Percentiles rank a stretch among this genome's conserved stretches.
Conservation (phyloP, 2,888 invertebrate genomes). For the Endomychus coccineus region DNA sequence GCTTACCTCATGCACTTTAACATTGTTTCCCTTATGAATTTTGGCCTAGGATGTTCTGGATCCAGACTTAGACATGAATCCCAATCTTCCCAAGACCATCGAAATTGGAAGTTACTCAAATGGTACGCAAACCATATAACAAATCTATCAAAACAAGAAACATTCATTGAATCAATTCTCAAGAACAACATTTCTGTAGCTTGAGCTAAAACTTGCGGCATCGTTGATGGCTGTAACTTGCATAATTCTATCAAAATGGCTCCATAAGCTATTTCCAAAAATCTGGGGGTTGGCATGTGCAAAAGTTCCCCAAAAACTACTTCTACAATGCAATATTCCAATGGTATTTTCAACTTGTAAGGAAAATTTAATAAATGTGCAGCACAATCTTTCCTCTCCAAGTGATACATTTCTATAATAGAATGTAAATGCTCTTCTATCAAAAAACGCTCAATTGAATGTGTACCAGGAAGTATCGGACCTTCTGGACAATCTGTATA, state of each 20-base stretch:
- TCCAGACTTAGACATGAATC: conserved; percentile 78
- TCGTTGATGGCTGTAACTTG: conserved; percentile 90
- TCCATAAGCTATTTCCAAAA: conserved; percentile 88
- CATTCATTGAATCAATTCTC: conserved; percentile 94
- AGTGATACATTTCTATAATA: conserved; percentile 79
- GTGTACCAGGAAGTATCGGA: conserved; percentile 86
- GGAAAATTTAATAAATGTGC: conserved; percentile 86
- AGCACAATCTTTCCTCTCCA: conserved; percentile 93
- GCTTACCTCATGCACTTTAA: conserved; percentile 78
- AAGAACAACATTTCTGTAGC: conserved; percentile 96
- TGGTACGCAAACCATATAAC: conserved; percentile 98
- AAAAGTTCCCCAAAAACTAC: conserved; percentile 93
- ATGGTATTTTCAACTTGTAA: conserved; percentile 86
- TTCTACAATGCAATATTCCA: conserved; percentile 98
- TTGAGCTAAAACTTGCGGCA: conserved; percentile 96
- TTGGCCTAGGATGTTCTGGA: conserved; percentile 83
- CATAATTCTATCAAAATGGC: conserved; percentile 94
- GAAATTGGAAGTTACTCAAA: conserved; percentile 97
- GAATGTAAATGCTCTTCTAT: conserved; percentile 96
- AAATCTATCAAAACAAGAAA: conserved; percentile 93
- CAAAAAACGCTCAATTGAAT: conserved; percentile 94
- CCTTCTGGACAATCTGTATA: conserved; percentile 97
- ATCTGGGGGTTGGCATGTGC: conserved; percentile 81
- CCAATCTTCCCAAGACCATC: conserved; percentile 99
- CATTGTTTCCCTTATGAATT: conserved; percentile 89